phyloP scores from a whole-genome alignment of 2,113 vertebrate species.

The Podilymbus podiceps region DNA sequence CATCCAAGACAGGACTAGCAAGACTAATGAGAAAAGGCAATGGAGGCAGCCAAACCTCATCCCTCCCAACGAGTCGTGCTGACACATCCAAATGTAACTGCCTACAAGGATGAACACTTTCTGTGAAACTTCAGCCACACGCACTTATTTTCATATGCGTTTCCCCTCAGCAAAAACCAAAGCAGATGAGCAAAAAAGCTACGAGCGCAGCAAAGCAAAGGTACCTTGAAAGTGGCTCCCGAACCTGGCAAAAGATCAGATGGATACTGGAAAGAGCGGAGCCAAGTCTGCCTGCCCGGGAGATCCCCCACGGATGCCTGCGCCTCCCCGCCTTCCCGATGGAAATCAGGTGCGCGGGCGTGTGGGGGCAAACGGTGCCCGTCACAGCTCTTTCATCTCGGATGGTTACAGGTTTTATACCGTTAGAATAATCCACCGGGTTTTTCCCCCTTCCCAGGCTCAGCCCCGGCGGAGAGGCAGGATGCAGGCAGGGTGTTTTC shows the following conservation, averaged over 20 bases:
- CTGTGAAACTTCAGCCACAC: neutral
- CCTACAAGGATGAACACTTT: neutral
- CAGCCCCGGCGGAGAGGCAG: neutral
- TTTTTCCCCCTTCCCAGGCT: neutral
- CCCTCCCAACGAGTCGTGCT: neutral
- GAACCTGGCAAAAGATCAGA: constrained; percentile 39
- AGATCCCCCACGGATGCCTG: neutral
- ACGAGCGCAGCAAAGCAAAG: neutral
- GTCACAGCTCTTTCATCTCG: neutral
- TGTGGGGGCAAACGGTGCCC: neutral
- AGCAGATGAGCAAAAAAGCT: neutral
- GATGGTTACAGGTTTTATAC: neutral
- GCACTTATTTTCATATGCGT: neutral
- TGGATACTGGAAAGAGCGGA: neutral
- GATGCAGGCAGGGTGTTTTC: neutral
- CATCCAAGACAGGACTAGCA: neutral
- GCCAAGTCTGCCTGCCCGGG: neutral
- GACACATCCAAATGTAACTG: neutral
- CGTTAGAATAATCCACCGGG: accelerated
- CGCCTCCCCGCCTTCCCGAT: accelerated
- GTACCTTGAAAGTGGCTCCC: neutral
- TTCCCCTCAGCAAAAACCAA: constrained; percentile 30
- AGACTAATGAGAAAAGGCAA: neutral
- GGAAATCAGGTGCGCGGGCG: neutral
- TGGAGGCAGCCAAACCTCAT: neutral